Evolutionary conservation across 2,113 vertebrate species (phyloP).

Genomic region (Tupaia tana): DNA sequence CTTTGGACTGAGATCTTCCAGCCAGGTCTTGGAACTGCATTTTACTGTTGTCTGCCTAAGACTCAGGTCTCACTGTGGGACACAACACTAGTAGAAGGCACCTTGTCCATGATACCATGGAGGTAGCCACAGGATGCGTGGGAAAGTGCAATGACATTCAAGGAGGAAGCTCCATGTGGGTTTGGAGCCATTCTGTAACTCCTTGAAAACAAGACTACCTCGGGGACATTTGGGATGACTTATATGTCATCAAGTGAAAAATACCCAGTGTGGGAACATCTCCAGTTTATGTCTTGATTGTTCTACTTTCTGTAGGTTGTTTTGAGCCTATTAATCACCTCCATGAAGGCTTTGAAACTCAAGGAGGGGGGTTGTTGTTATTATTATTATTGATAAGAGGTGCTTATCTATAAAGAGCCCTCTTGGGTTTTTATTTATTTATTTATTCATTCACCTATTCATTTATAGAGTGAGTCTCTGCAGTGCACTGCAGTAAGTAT

Average conservation of each 20-base stretch:
- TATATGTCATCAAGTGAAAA: constrained; percentile 35
- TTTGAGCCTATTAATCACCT: constrained; percentile 48
- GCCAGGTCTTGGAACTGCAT: constrained; percentile 13
- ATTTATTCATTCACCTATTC: constrained; percentile 61
- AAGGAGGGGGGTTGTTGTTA: neutral
- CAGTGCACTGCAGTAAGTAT: constrained; percentile 28
- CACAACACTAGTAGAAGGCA: neutral
- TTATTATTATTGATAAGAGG: constrained; percentile 62
- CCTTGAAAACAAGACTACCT: constrained; percentile 81
- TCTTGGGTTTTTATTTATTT: constrained; percentile 42
- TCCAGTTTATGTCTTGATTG: constrained; percentile 31
- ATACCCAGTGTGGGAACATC: constrained; percentile 25
- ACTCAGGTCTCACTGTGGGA: neutral
- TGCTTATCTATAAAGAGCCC: constrained; percentile 58
- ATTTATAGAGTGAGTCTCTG: constrained; percentile 57
- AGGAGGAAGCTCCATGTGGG: constrained; percentile 43
- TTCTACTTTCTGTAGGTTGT: constrained; percentile 42
- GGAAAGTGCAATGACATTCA: constrained; percentile 60
- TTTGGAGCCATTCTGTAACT: constrained; percentile 67
- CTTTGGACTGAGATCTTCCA: constrained; percentile 20
- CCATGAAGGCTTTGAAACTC: constrained; percentile 60
- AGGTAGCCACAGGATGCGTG: neutral
- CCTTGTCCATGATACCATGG: neutral
- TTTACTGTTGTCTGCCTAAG: neutral
- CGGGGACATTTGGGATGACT: constrained; percentile 62